A percentile compares a stretch with the other conserved stretches of the same genome.
Evolutionary conservation across 2,797 vertebrate species (phyloP).

Genomic region (Hipposideros larvatus): DNA sequence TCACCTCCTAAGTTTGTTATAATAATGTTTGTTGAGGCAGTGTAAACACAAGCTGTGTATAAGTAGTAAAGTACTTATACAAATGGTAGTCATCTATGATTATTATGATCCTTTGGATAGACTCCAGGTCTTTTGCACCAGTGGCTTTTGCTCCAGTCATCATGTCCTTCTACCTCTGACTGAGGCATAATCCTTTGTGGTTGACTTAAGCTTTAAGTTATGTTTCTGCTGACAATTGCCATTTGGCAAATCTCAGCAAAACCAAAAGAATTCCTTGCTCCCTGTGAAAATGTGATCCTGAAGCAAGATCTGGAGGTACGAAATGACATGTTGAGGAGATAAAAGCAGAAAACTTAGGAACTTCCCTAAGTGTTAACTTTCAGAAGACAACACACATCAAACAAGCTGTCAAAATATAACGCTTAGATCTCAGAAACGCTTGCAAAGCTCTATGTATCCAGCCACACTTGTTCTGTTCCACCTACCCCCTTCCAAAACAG

Average conservation of each 20-base stretch:
- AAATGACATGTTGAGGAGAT: neutral
- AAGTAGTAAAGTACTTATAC: neutral
- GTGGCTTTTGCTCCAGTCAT: neutral
- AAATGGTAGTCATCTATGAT: neutral
- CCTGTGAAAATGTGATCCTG: conserved; percentile 19
- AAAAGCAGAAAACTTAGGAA: conserved; percentile 52
- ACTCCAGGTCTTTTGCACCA: neutral
- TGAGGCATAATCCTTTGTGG: neutral
- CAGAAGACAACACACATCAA: conserved; percentile 50
- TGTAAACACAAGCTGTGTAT: neutral
- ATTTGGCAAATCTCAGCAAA: conserved; percentile 53
- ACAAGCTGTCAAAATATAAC: neutral
- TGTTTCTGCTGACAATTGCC: neutral
- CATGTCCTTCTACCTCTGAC: neutral
- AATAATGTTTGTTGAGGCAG: neutral
- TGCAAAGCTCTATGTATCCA: neutral
- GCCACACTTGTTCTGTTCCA: neutral
- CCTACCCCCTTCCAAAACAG: neutral
- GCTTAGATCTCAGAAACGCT: conserved; percentile 57
- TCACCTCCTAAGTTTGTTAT: neutral
- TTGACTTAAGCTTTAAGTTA: neutral
- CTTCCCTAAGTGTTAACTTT: conserved; percentile 54
- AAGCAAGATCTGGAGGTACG: conserved; percentile 9
- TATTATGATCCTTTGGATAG: neutral
- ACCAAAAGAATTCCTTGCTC: conserved; percentile 44